Evolutionary conservation across 2,113 vertebrate species (phyloP).

Genomic region (Elephas maximus): DNA sequence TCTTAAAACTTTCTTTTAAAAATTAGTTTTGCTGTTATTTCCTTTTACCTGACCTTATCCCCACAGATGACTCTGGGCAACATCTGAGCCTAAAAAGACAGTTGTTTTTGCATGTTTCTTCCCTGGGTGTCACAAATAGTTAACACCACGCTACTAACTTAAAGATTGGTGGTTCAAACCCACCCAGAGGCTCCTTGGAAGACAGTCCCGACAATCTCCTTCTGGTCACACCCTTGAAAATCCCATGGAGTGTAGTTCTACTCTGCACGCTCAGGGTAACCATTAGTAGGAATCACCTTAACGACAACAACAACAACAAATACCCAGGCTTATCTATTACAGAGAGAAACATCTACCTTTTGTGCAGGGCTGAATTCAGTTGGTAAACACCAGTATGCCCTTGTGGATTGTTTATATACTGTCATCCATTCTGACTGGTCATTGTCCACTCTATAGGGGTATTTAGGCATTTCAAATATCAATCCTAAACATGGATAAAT

Average conservation of each 20-base stretch:
- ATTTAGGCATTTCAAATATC: neutral
- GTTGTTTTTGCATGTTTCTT: neutral
- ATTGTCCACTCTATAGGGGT: neutral
- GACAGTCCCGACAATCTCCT: neutral
- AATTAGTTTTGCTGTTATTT: neutral
- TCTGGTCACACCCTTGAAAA: neutral
- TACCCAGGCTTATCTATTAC: neutral
- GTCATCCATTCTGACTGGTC: neutral
- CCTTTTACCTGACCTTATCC: neutral
- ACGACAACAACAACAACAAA: neutral
- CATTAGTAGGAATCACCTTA: neutral
- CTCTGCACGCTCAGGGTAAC: neutral
- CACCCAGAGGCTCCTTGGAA: neutral
- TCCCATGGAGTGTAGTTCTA: neutral
- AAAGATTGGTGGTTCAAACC: neutral
- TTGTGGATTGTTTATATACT: neutral
- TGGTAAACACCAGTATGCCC: too few species aligned
- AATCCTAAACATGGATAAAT: neutral
- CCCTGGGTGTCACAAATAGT: neutral
- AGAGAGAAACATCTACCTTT: neutral
- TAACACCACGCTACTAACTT: neutral
- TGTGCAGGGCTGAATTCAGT: neutral
- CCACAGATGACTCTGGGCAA: neutral
- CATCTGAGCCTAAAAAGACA: neutral
- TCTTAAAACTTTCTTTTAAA: neutral